A percentile compares a stretch with the other conserved stretches of the same genome.
These are phyloP conservation scores for Ptycholaimellus sp. DNA, from an alignment of 2,888 invertebrate genomes.

Conservation along the genomic window DNA sequence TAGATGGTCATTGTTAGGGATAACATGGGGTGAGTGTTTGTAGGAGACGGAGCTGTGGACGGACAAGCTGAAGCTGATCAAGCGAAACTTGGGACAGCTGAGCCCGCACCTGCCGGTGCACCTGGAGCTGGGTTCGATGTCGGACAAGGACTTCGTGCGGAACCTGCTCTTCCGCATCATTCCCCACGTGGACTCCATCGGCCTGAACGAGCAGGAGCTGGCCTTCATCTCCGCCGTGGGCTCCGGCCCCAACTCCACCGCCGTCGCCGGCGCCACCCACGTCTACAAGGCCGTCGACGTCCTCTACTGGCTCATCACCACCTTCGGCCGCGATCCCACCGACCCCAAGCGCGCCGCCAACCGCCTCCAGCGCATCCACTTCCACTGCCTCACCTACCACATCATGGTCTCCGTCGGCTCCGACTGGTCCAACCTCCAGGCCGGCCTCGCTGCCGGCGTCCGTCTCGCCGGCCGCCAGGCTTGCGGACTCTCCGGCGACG, in stretches of 20 bases:
- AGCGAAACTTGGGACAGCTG: constrained; percentile 23
- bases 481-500: constrained; percentile 19
- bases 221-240: constrained; percentile 26
- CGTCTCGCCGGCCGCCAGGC: constrained; percentile 28
- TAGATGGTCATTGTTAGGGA: too few relatives aligned
- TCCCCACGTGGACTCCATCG: constrained; percentile 26
- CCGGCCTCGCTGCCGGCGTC: constrained; percentile 30
- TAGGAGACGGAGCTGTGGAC: constrained; percentile 16
- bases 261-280: constrained; percentile 23
- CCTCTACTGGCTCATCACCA: constrained; percentile 29
- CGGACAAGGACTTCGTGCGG: constrained; percentile 23
- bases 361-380: constrained; percentile 30
- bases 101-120: constrained; percentile 27
- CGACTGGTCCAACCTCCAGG: constrained; percentile 28
- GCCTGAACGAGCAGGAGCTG: constrained; percentile 32
- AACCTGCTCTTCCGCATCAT: constrained; percentile 27
- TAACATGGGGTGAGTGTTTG: too few relatives aligned
- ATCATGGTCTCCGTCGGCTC: constrained; percentile 25
- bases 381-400: constrained; percentile 32
- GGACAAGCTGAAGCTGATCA: constrained; percentile 23
- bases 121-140: constrained; percentile 30
- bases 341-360: constrained; percentile 16
- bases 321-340: constrained; percentile 24
- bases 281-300: constrained; percentile 30
- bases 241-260: constrained; percentile 27